A percentile compares a stretch with the other conserved stretches of the same genome.
Evolutionary conservation across 2,888 invertebrate genomes (phyloP).

Genomic region (Nemotelus nigrinus): DNA sequence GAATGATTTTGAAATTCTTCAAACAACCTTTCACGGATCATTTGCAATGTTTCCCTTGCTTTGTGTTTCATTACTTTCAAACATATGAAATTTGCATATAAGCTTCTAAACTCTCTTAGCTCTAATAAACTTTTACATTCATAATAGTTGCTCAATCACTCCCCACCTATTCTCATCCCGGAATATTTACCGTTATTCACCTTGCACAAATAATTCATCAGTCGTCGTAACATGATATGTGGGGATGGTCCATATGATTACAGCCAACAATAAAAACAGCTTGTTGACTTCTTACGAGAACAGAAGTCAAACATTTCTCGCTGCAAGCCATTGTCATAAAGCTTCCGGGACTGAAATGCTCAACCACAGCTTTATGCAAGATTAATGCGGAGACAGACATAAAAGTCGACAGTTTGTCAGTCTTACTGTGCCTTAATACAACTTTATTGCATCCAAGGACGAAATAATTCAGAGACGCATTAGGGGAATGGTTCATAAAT

Average conservation of each 20-base stretch:
- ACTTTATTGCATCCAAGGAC: constrained; percentile 51
- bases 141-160: too few species aligned
- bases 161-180: too few species aligned
- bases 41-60: too few species aligned
- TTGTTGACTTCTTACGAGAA: constrained; percentile 3
- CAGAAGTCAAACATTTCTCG: constrained; percentile 2
- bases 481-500: constrained; percentile 52
- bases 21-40: too few species aligned
- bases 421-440: constrained; percentile 50
- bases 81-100: too few species aligned
- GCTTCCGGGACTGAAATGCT: constrained; percentile 21
- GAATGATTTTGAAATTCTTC: too few species aligned
- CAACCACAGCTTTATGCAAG: constrained; percentile 49
- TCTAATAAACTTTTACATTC: too few species aligned
- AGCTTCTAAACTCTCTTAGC: too few species aligned
- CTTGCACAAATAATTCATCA: constrained; percentile 10
- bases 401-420: constrained; percentile 51
- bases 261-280: background rate
- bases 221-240: constrained; percentile 21
- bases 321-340: constrained; percentile 22
- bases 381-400: constrained; percentile 50
- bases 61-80: too few species aligned
- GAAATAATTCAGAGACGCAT: constrained; percentile 52
- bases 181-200: background rate
- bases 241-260: constrained; percentile 4